Conservation (phyloP, 2,113 vertebrate genomes). For the Ophthalmolycus amberensis region DNA sequence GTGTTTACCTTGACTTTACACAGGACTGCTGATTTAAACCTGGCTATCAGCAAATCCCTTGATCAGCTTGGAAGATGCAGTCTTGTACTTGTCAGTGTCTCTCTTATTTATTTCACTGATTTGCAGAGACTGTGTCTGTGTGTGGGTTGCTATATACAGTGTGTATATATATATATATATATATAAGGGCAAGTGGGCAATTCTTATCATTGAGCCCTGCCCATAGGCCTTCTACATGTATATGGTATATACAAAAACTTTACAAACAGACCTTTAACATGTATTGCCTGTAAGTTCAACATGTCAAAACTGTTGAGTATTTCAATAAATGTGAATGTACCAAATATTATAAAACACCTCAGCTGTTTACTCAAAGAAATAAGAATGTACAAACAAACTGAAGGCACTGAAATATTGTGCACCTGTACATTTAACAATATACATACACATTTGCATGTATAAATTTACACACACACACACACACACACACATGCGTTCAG, state of each 20-base stretch:
- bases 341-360: background rate
- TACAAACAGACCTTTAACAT: background rate
- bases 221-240: background rate
- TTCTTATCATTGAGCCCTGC: too few relatives aligned
- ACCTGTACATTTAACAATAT: too few relatives aligned
- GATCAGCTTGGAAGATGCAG: slow-evolving; percentile 71
- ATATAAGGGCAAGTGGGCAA: too few relatives aligned
- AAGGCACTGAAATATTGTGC: background rate
- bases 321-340: background rate
- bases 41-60: slow-evolving; percentile 69
- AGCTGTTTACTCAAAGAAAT: background rate
- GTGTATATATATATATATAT: too few relatives aligned
- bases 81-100: slow-evolving; percentile 20
- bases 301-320: background rate
- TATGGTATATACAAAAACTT: background rate
- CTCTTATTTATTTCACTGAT: slow-evolving; percentile 47
- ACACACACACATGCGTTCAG: background rate
- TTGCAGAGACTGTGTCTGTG: slow-evolving; percentile 20
- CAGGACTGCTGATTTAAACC: slow-evolving; percentile 64
- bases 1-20: slow-evolving; percentile 41
- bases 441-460: too few relatives aligned
- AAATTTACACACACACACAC: too few relatives aligned
- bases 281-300: background rate
- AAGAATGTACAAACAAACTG: background rate
- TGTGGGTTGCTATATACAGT: slow-evolving; percentile 23